Evolutionary conservation across 2,797 vertebrate genomes (phyloP), one percentile per base, ranked within the genome.

Genomic region (Vultur gryphus): DNA sequence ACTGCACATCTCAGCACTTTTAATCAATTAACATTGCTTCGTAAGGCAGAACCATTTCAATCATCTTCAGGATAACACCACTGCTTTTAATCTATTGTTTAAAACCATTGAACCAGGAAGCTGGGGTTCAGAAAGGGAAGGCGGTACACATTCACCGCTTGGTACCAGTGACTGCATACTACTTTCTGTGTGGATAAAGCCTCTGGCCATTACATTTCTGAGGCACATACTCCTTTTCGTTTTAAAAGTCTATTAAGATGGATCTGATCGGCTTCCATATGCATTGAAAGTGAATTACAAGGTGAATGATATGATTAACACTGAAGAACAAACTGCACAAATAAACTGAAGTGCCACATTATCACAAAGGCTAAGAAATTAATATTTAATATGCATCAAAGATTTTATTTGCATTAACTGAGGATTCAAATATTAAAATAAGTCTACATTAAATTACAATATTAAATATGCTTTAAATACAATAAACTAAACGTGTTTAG

Each of bases 391-490:
- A 90, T 39, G 85, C 82, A 96, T 79, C 92, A 95, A 96, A 96
- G 71, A 82, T 95, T 97, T 98, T 97, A 97, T 97, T 97, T 96
- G 84, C 77, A 94, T 90, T 95, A 97, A 91, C 83, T 95, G 89
- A 96, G 89, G 90, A 97, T 88, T 95, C 94, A 96, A 96, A 96
- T 97, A 96, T 91, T 97, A 96, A 97, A 97, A 97, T 97, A 97
- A 96, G 93, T 97, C 97, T 97, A 97, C 96, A 97, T 98, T 98
- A 98, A 98, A 97, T 98, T 97, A 98, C 96, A 97, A 92, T 97
- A 97, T 97, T 97, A 98, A 97, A 97, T 97, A 97, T 43, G 24
- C 55, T 96, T 97, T 97, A 98, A 96, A 98, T 97, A 97, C 72
- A 97, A 79, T 75, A 89, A 95, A 97, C 94, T 93, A 97, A 94